These are phyloP conservation scores for Smittia aterrima DNA, from an alignment of 2,888 invertebrate genomes.

Conservation along the genomic window DNA sequence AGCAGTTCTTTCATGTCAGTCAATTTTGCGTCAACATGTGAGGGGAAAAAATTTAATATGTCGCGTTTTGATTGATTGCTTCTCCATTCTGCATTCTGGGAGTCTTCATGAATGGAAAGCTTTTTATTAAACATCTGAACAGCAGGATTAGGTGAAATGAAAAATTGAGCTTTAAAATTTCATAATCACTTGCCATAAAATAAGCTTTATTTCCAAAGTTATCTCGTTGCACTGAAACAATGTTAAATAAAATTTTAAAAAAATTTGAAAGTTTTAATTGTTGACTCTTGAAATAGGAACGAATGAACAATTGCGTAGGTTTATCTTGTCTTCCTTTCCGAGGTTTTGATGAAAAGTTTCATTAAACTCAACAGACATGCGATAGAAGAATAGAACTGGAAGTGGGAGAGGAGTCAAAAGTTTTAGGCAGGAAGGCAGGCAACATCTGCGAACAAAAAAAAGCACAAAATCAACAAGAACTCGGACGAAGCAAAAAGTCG, in stretches of 20 bases:
- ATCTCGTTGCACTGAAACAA: too few species aligned
- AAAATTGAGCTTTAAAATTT: slow-evolving; percentile 35
- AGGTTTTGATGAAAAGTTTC: not conserved
- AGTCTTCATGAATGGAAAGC: not conserved
- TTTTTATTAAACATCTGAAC: not conserved
- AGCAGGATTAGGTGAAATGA: not conserved
- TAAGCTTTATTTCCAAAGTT: too few species aligned
- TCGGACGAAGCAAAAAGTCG: not conserved
- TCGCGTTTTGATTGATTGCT: slow-evolving; percentile 35
- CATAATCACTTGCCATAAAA: too few species aligned
- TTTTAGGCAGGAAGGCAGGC: slow-evolving; percentile 29
- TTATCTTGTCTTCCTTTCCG: not conserved
- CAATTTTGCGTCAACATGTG: slow-evolving; percentile 31
- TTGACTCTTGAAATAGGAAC: too few species aligned
- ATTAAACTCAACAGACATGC: not conserved
- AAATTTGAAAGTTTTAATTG: too few species aligned
- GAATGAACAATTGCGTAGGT: not conserved
- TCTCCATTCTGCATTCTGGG: not conserved
- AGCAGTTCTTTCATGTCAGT: slow-evolving; percentile 34
- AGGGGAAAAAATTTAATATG: slow-evolving; percentile 36
- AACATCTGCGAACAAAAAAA: slow-evolving; percentile 30
- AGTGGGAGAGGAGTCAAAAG: not conserved
- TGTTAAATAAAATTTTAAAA: not conserved
- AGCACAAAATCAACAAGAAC: slow-evolving; percentile 23
- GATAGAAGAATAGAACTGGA: not conserved